Conservation (phyloP, 2,888 invertebrate genomes). For the Vandiemenella viatica region DNA sequence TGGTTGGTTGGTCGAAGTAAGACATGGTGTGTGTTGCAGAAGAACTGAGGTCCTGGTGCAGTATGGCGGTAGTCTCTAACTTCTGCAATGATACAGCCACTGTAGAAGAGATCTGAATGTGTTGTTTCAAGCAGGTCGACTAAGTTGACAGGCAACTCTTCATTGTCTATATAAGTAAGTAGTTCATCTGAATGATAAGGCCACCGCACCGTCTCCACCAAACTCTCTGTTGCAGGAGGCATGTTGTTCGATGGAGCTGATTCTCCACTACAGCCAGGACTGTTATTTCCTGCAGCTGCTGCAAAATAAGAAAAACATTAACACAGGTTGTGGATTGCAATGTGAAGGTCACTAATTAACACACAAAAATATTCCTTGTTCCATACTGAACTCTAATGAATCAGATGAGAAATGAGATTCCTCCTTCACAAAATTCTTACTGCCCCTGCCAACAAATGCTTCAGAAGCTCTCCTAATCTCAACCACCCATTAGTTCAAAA, state of each 20-base stretch:
- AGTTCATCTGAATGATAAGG: constrained; percentile 83
- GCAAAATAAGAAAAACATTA: not conserved
- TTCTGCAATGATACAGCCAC: constrained; percentile 82
- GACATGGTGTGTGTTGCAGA: constrained; percentile 74
- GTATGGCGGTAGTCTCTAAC: constrained; percentile 76
- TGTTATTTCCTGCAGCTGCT: constrained; percentile 2
- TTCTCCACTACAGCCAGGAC: constrained; percentile 20
- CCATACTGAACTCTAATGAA: no score
- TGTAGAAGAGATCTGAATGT: constrained; percentile 75
- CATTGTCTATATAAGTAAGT: constrained; percentile 75
- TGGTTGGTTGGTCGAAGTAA: constrained; percentile 75
- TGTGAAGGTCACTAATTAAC: not conserved
- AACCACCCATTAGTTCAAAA: no score
- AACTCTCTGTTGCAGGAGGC: not conserved
- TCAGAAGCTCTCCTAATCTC: no score
- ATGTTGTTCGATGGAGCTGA: constrained; percentile 3
- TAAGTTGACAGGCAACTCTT: constrained; percentile 75
- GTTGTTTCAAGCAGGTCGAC: constrained; percentile 70
- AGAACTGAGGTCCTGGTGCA: constrained; percentile 43
- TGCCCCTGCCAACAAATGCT: no score
- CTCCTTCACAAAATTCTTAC: no score
- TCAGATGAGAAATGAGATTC: no score
- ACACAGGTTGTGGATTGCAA: no score
- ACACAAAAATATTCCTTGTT: not conserved
- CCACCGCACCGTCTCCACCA: constrained; percentile 59